Conservation (phyloP, 2,113 vertebrate genomes). For the Rhegmatorhina hoffmannsi region DNA sequence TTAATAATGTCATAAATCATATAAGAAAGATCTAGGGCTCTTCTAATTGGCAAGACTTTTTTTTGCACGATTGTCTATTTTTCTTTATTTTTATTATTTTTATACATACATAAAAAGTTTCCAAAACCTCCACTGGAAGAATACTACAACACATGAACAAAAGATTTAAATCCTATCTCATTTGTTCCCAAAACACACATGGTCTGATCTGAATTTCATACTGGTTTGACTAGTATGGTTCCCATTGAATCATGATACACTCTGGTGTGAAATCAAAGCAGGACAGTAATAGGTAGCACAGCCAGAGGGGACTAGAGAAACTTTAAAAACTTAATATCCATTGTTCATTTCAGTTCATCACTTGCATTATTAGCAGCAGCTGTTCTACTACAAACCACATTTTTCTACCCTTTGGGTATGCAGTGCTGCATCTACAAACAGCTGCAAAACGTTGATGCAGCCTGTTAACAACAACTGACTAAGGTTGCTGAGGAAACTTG, state of each 20-base stretch:
- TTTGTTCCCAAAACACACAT: not conserved
- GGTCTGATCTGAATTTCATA: not conserved
- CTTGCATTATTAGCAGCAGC: constrained; percentile 40
- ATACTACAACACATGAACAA: not conserved
- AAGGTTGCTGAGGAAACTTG: not conserved
- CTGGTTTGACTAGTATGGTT: not conserved
- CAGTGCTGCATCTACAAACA: not conserved
- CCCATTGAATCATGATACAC: not conserved
- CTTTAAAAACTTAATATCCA: constrained; percentile 31
- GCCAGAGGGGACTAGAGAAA: not conserved
- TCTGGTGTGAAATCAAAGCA: constrained; percentile 36
- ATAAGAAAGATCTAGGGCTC: not conserved
- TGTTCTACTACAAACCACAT: constrained; percentile 26
- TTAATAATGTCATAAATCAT: not conserved
- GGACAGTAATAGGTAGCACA: constrained; percentile 21
- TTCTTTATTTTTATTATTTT: not conserved
- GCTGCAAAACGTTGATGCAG: not conserved
- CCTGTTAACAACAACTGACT: not conserved
- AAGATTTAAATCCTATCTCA: not conserved
- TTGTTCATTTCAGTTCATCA: constrained; percentile 42
- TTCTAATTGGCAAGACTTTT: not conserved
- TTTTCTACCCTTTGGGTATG: constrained; percentile 1
- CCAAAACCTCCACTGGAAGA: not conserved
- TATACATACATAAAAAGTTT: not conserved
- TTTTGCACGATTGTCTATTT: not conserved